phyloP scores from a whole-genome alignment of 1,140 invertebrate species.

The Trichonephila inaurata region DNA sequence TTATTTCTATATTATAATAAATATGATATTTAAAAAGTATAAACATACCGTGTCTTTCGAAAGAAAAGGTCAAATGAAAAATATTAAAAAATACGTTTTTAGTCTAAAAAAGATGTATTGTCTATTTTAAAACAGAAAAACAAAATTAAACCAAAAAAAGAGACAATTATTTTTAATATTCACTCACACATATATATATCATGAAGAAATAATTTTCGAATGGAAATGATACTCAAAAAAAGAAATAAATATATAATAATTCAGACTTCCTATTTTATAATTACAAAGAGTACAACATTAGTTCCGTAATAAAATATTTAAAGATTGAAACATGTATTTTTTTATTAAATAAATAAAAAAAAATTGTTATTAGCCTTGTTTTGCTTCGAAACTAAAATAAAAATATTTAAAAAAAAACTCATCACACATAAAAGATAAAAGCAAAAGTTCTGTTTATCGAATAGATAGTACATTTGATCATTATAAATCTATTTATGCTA shows the following conservation, averaged over 20 bases:
- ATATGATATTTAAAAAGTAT: too few species aligned
- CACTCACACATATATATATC: too few species aligned
- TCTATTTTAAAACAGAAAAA: too few species aligned
- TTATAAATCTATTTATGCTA: constrained; percentile 58
- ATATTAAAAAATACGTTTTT: too few species aligned
- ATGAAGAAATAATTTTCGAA: too few species aligned
- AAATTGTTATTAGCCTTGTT: not conserved
- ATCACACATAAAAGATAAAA: not conserved
- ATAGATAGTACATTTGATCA: constrained; percentile 24
- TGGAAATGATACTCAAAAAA: not conserved
- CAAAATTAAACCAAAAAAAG: too few species aligned
- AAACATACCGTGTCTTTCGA: too few species aligned
- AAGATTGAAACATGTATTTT: not conserved
- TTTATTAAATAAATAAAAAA: not conserved
- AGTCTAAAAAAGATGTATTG: too few species aligned
- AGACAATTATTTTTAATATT: too few species aligned
- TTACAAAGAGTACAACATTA: constrained; percentile 18
- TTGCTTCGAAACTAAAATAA: not conserved
- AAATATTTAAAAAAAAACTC: not conserved
- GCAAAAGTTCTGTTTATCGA: not conserved
- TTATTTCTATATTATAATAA: too few species aligned
- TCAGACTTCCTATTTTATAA: not conserved
- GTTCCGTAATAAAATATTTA: constrained; percentile 44
- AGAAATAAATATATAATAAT: not conserved
- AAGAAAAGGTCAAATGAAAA: too few species aligned